Base-by-base conservation (phyloP, 2,797 vertebrate genomes). In the Poecilia picta region DNA sequence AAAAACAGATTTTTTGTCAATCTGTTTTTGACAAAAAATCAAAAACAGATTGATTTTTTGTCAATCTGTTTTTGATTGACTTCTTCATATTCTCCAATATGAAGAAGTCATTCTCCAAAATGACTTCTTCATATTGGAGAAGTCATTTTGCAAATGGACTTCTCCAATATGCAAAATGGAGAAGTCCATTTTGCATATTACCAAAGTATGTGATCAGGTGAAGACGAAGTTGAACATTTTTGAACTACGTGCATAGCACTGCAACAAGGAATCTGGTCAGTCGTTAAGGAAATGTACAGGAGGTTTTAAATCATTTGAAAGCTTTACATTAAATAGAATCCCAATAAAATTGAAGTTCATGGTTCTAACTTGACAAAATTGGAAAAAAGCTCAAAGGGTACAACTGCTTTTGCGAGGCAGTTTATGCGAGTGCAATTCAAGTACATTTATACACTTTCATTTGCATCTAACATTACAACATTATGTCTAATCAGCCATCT, bases 401-500 rank as follows among this genome's bases (percentile, higher is more conserved):
- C 2, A 5, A 25, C 18, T 41, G 7, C 4, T 39, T 68, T 39
- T n/a, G 4, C 12, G 13, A n/a, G 7, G 39, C 13, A 28, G 25
- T 71, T 81, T 81, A 64, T 71, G 81, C 70, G 3, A 71, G 76
- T 72, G 43, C 0, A 6, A 13, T 59, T 68, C 53, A 6, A 71
- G 33, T 79, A 55, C 12, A 51, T 71, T n/a, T 16, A 59, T 25
- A 75, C 28, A 68, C 70, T 77, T 71, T 12, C 0, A n/a, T 75
- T 79, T 78, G 70, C 57, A 68, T 86, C 78, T 74, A 13, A 75
- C 53, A 49, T 16, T 25, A 7, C 79, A 80, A 20, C 66, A 13
- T 75, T 5, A 45, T 16, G 23, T 25, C 39, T 77, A n/a, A 12
- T 55, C 74, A 23, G 47, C 77, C 4, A 11, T 11, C 53, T 73